A percentile compares a stretch with the other conserved stretches of the same genome.
Conservation (phyloP, 1,140 invertebrate species). For the Cephus cinctus region DNA sequence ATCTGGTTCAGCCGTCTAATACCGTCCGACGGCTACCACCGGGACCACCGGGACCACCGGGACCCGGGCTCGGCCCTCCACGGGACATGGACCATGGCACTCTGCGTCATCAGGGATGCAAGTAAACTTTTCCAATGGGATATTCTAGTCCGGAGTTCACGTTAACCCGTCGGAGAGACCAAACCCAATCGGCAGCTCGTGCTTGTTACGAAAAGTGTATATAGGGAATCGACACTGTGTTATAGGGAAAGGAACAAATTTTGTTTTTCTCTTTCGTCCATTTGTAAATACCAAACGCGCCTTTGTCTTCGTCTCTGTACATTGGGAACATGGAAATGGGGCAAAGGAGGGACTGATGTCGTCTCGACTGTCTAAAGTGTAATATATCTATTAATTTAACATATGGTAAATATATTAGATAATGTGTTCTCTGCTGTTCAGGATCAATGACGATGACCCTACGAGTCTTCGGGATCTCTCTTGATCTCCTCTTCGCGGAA, state of each 20-base stretch:
- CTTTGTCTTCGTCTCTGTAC: conserved; percentile 7
- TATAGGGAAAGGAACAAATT: no score
- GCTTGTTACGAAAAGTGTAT: conserved; percentile 13
- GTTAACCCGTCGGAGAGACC: no score
- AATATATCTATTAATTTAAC: no score
- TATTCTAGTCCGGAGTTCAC: conserved; percentile 7
- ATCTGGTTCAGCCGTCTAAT: conserved; percentile 43
- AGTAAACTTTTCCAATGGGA: not conserved
- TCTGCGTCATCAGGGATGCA: not conserved
- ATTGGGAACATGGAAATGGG: conserved; percentile 21
- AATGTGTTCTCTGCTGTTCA: no score
- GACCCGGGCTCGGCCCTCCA: no score
- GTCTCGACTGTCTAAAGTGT: conserved; percentile 47
- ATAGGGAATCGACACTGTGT: conserved; percentile 15
- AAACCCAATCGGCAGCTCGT: no score
- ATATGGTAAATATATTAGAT: no score
- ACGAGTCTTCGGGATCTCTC: no score
- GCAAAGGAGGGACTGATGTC: conserved; percentile 36
- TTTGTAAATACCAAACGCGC: conserved; percentile 25
- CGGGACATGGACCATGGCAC: not conserved
- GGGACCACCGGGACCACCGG: no score
- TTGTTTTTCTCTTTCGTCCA: conserved; percentile 8
- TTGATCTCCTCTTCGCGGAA: no score
- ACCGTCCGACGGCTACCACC: no score
- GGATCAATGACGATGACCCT: no score